Evolutionary conservation across 2,113 vertebrate genomes (phyloP).

Genomic region (Dendrocopos noguchii): DNA sequence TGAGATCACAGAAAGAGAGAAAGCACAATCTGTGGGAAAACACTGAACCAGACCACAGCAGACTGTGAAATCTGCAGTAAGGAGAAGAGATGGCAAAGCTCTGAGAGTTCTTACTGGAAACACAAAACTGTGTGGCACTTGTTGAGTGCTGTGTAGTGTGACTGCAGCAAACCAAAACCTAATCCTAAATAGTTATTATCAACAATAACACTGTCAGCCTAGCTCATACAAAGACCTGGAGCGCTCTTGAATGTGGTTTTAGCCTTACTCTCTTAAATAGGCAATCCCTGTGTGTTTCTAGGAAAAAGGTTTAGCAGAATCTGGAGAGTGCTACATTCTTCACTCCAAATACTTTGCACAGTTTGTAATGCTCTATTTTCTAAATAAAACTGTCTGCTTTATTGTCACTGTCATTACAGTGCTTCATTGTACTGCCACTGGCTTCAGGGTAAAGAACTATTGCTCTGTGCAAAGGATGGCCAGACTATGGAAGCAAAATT

Average conservation of each 20-base stretch:
- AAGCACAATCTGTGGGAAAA: not conserved
- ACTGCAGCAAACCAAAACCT: not conserved
- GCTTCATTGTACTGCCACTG: not conserved
- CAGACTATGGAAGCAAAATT: not conserved
- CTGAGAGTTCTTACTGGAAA: not conserved
- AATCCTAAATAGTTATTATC: not conserved
- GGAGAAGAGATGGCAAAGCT: not conserved
- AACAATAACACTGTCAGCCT: not conserved
- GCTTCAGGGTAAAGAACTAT: not conserved
- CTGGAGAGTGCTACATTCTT: not conserved
- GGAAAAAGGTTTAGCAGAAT: not conserved
- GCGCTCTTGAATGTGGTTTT: not conserved
- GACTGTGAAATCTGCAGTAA: not conserved
- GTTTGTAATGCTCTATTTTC: constrained; percentile 9
- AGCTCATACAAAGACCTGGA: not conserved
- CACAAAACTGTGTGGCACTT: not conserved
- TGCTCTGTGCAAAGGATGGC: not conserved
- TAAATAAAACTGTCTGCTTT: constrained; percentile 32
- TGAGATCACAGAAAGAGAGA: not conserved
- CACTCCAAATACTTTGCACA: not conserved
- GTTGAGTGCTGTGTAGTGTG: not conserved
- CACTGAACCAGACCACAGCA: not conserved
- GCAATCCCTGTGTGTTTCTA: not conserved
- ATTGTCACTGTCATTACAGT: constrained; percentile 26
- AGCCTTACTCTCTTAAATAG: not conserved